Conservation (phyloP, 2,113 vertebrate genomes). For the Camelus bactrianus region DNA sequence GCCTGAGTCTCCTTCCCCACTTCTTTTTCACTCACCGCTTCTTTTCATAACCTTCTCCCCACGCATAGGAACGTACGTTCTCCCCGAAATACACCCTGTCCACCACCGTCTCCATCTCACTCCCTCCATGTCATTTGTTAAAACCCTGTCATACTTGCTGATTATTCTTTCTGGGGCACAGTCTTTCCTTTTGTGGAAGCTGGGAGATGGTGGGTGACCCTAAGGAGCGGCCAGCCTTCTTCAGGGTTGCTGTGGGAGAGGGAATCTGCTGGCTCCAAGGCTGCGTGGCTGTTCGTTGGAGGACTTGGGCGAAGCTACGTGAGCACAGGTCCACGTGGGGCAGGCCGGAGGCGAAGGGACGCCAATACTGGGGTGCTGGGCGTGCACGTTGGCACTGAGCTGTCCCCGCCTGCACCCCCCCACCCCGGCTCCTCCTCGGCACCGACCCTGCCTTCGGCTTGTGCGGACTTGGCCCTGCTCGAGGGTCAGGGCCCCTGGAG, state of each 20-base stretch:
- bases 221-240: not conserved
- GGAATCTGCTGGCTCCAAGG: too few relatives aligned
- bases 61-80: rapidly evolving
- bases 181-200: not conserved
- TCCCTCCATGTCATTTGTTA: not conserved
- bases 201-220: not conserved
- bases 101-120: not conserved
- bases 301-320: too few relatives aligned
- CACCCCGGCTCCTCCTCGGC: not conserved
- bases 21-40: not conserved
- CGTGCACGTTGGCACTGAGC: too few relatives aligned
- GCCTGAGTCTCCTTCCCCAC: not conserved
- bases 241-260: not conserved
- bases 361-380: too few relatives aligned
- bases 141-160: not conserved
- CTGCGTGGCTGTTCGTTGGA: too few relatives aligned
- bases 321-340: not conserved
- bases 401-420: too few relatives aligned
- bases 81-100: not conserved
- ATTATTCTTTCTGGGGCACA: not conserved
- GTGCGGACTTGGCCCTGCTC: not conserved
- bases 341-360: not conserved
- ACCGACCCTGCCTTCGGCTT: not conserved
- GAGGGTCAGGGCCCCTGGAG: not conserved
- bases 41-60: not conserved